Base-by-base conservation (phyloP, 1,140 invertebrate genomes). In the Aphidius ervi region DNA sequence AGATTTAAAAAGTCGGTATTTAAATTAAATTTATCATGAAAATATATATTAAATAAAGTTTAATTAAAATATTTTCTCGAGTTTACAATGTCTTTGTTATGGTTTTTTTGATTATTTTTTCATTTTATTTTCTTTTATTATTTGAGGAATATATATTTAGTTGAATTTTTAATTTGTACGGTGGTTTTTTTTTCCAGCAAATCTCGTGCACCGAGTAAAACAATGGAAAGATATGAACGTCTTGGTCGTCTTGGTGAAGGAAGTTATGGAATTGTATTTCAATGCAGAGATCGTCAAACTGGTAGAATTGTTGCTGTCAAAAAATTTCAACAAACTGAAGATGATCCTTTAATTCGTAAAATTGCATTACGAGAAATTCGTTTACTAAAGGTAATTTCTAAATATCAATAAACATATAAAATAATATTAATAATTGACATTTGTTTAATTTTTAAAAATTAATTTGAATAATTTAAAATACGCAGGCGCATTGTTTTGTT, bases 191-290 rank as follows among this genome's bases (percentile, higher is more conserved):
- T 39, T 64, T 20, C 50, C 40, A 63, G 20, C 73, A 92, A 91
- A 80, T 88, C 90, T 68, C 86, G 91, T 72, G 90, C 88, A 56
- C 87, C 91, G 68, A 92, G 90, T 71, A 89, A 90, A 74, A 86
- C 88, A 68, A 98, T 99, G 96, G 97, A 99, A 80, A 89, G 96
- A 60, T 99, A 99, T 82, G 97, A 99, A 79, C 96, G 95, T 80
- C 81, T 99, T 16, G 89, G 87, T 48, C 96, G 97, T 72, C 89
- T 99, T 45, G 97, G 97, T 61, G 97, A 99, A 83, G 97, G 97
- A 58, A 97, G 94, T 47, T 99, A 99, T 78, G 97, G 97, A 7
- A 88, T 98, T 59, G 97, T 99, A 52, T 99, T 98, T 84, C 98
- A 99, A 78, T 99, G 97, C 79, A 88, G 95, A 49, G 97, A 98